phyloP scores from a whole-genome alignment of 2,797 vertebrate species.

The Phrynocephalus forsythii region DNA sequence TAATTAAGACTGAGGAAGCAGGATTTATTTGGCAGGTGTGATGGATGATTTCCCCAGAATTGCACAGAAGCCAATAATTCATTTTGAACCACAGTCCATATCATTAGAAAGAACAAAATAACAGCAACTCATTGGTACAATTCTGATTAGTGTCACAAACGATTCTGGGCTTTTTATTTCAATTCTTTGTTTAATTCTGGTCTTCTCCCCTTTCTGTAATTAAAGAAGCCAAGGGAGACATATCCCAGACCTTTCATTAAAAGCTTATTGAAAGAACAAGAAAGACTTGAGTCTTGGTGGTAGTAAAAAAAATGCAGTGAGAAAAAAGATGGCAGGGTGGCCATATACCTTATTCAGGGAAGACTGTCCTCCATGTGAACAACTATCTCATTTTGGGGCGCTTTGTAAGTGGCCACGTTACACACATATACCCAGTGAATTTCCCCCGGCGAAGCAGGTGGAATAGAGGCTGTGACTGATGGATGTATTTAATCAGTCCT shows the following conservation, averaged over 20 bases:
- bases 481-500: too few relatives aligned
- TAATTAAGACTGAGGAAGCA: constrained; percentile 17
- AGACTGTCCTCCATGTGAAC: too few relatives aligned
- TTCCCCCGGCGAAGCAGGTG: too few relatives aligned
- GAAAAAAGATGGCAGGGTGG: not conserved
- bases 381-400: too few relatives aligned
- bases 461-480: too few relatives aligned
- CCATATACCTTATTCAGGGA: not conserved
- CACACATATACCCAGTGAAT: too few relatives aligned
- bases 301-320: not conserved
- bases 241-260: not conserved
- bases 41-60: not conserved
- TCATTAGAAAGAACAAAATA: not conserved
- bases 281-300: not conserved
- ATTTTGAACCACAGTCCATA: not conserved
- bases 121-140: not conserved
- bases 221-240: not conserved
- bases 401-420: too few relatives aligned
- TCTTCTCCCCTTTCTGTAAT: too few relatives aligned
- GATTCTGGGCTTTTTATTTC: not conserved
- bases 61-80: constrained; percentile 23
- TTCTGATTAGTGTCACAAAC: not conserved
- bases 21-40: constrained; percentile 9
- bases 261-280: not conserved
- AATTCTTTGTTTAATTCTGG: not conserved